Conservation (phyloP, 35 echinoderm and acorn worm genomes). For the Acanthaster planci region DNA sequence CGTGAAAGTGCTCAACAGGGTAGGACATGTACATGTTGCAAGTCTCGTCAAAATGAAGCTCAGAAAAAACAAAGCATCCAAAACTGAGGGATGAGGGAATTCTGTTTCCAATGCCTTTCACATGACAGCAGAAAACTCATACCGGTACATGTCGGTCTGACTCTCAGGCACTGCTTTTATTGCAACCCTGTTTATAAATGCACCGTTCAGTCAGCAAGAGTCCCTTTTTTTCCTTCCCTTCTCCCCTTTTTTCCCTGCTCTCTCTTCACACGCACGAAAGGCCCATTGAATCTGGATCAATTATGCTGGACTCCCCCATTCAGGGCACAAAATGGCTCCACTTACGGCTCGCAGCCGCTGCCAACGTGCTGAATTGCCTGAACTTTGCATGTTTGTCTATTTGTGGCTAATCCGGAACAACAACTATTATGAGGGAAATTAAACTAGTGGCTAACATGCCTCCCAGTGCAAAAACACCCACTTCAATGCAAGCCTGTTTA, state of each 20-base stretch:
- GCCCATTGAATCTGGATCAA: constrained; percentile 31
- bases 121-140: neutral
- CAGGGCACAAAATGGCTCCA: neutral
- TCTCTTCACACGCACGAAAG: neutral
- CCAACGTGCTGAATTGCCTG: neutral
- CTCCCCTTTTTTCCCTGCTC: neutral
- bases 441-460: constrained; percentile 17
- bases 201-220: neutral
- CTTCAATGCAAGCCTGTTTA: constrained; percentile 19
- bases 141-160: neutral
- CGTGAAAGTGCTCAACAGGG: too few species aligned
- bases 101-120: neutral
- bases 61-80: too few species aligned
- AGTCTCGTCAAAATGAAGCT: too few species aligned
- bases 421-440: constrained; percentile 25
- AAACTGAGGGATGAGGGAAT: too few species aligned
- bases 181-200: neutral
- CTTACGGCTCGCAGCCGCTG: constrained; percentile 6
- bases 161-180: neutral
- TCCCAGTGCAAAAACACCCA: constrained; percentile 26
- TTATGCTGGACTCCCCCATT: neutral
- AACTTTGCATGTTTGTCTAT: constrained; percentile 15
- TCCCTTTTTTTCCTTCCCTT: neutral
- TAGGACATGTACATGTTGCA: too few species aligned
- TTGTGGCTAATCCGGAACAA: constrained; percentile 33